Percentiles rank a stretch among this genome's conserved stretches.
These are phyloP conservation scores for Ostrea edulis DNA, from an alignment of 1,140 invertebrate genomes.

Conservation along the genomic window DNA sequence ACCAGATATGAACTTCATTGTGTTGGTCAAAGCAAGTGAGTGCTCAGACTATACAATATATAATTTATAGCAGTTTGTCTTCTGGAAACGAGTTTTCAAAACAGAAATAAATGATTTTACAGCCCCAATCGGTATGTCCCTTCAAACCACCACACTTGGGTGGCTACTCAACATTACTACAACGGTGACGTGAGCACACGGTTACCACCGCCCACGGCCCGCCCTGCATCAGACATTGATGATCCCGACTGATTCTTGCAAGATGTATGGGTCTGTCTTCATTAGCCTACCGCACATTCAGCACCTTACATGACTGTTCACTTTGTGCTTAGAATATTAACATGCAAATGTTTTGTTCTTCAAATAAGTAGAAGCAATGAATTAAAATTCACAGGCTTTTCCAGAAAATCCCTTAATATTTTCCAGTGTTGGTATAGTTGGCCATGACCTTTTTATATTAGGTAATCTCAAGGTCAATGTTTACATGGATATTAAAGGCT, in stretches of 20 bases:
- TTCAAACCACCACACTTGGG: constrained; percentile 66
- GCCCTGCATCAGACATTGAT: constrained; percentile 52
- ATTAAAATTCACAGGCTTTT: not conserved
- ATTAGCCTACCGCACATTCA: constrained; percentile 6
- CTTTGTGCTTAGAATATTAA: constrained; percentile 8
- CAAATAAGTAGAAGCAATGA: not conserved
- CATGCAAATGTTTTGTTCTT: not conserved
- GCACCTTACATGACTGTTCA: not conserved
- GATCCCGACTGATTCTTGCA: constrained; percentile 52
- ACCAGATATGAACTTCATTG: no score
- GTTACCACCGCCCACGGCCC: constrained; percentile 54
- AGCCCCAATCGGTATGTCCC: constrained; percentile 61
- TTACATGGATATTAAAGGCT: no score
- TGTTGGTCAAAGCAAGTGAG: no score
- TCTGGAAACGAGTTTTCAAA: not conserved
- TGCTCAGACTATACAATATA: no score
- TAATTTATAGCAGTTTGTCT: no score
- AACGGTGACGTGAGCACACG: constrained; percentile 41
- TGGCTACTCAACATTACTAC: constrained; percentile 63
- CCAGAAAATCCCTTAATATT: no score
- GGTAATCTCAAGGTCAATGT: no score
- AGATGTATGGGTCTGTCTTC: constrained; percentile 38
- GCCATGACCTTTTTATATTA: no score
- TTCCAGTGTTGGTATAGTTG: no score
- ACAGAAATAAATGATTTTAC: constrained; percentile 48